These are phyloP conservation scores for Drosophila equinoxialis DNA, from an alignment of 1,140 invertebrate genomes.

Conservation along the genomic window DNA sequence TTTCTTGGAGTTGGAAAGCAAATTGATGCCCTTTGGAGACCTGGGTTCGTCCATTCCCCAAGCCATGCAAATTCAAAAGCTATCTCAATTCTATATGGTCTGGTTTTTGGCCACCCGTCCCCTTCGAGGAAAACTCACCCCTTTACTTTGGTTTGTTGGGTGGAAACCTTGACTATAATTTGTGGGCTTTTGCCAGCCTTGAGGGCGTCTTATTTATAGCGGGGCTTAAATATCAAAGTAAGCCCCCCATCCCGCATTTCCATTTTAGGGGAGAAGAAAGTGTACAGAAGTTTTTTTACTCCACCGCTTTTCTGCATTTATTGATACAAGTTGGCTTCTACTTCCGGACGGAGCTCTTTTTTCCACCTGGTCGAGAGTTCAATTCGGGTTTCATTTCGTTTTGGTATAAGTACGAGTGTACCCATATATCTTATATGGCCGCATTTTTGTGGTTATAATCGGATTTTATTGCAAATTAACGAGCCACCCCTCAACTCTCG, in stretches of 20 bases:
- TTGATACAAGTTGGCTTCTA: slow-evolving; percentile 76
- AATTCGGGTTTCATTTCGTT: slow-evolving; percentile 26
- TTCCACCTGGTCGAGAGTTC: slow-evolving; percentile 56
- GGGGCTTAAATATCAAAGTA: slow-evolving; percentile 78
- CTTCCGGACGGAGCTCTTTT: slow-evolving; percentile 54
- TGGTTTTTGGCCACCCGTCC: slow-evolving; percentile 1
- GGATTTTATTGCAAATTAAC: slow-evolving; percentile 83
- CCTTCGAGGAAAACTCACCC: slow-evolving; percentile 53
- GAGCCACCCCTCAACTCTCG: slow-evolving; percentile 43
- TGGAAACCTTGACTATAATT: slow-evolving; percentile 55
- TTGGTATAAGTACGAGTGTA: slow-evolving; percentile 35
- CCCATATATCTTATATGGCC: slow-evolving; percentile 67
- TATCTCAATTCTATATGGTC: slow-evolving; percentile 59
- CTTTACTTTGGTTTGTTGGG: not conserved
- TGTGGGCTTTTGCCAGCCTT: slow-evolving; percentile 70
- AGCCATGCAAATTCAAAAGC: slow-evolving; percentile 64
- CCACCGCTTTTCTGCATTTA: slow-evolving; percentile 45
- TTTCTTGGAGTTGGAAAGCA: not conserved
- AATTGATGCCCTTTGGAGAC: too few species aligned
- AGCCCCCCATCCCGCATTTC: slow-evolving; percentile 51
- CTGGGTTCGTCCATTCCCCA: not conserved
- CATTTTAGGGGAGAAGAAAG: too few species aligned
- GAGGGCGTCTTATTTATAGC: slow-evolving; percentile 79
- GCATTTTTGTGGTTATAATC: slow-evolving; percentile 82
- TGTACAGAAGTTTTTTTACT: not conserved